phyloP scores from a whole-genome alignment of 2,888 invertebrate genomes.

The Aleiodes alternator region DNA sequence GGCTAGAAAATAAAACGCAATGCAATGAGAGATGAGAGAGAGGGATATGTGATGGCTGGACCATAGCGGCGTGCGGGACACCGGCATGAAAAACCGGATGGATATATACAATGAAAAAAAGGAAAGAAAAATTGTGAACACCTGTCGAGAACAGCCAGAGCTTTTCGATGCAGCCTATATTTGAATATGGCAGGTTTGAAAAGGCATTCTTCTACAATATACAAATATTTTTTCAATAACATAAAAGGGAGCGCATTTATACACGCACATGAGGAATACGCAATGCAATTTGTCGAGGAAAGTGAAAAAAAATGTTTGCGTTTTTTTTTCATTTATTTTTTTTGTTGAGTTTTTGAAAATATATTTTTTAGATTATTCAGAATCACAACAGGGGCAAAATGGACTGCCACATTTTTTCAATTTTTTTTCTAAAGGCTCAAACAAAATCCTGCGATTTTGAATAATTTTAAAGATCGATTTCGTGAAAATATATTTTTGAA shows the following conservation, averaged over 20 bases:
- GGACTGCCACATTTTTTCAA: too few species aligned
- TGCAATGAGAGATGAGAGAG: not conserved
- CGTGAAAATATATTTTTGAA: too few species aligned
- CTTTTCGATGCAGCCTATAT: slow-evolving; percentile 19
- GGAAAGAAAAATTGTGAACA: slow-evolving; percentile 22
- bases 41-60: not conserved
- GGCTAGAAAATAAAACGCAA: not conserved
- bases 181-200: slow-evolving; percentile 25
- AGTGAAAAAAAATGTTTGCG: not conserved
- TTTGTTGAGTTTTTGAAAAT: not conserved
- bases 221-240: slow-evolving; percentile 20
- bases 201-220: not conserved
- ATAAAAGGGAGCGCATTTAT: slow-evolving; percentile 1
- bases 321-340: not conserved
- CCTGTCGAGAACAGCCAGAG: slow-evolving; percentile 20
- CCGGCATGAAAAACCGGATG: slow-evolving; percentile 26
- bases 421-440: too few species aligned
- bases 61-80: not conserved
- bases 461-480: too few species aligned
- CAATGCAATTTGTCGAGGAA: not conserved
- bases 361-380: too few species aligned
- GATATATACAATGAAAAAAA: slow-evolving; percentile 12
- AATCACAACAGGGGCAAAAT: too few species aligned
- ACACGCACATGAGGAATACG: slow-evolving; percentile 10
- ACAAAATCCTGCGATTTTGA: too few species aligned